Base-by-base conservation (phyloP, 2,888 invertebrate genomes). In the Subacronicta megacephala region DNA sequence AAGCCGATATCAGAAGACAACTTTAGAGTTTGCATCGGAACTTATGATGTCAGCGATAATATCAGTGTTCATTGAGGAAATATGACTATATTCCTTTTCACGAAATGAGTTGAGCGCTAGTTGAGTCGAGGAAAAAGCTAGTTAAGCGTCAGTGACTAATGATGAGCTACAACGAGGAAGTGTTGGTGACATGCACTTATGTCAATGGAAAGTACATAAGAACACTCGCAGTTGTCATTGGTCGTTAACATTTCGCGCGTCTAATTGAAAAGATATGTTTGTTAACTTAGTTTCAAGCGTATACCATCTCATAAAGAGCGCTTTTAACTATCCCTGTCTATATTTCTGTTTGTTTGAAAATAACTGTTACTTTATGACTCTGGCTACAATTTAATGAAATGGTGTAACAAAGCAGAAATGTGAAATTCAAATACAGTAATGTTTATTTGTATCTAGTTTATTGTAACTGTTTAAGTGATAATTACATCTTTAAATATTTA, bases 241-340 rank as follows among this genome's bases (percentile, higher is more conserved):
- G 54, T 54, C 56, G 62, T 70, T 65, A 65, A 75, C 58, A 62
- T 54, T 57, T 63, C 60, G 52, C 56, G 9, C 42, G 61, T 61
- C 65, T 75, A 72, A 75, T 75, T 75, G 72, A 67, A 72, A 72
- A 70, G n/a, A 60, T 72, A 67, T 67, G 70, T 75, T 64, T 49
- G 52, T 41, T 31, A 60, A 38, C 54, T 52, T 38, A 57, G 55
- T 67, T 62, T 62, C 57, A 55, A 62, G 41, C 43, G 31, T 56
- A 36, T 37, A 46, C 31, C 49, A 47, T 16, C 46, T 42, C 43
- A 57, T 75, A 75, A 72, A 75, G 45, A 55, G 18, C 17, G 46
- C 37, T 46, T 47, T 65, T 72, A 65, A 75, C 46, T 60, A 45
- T 37, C 42, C 29, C 18, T 52, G 69, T 50, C 53, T 17, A 50